phyloP scores from a whole-genome alignment of 2,888 invertebrate genomes.

The Stenotaenia linearis region DNA sequence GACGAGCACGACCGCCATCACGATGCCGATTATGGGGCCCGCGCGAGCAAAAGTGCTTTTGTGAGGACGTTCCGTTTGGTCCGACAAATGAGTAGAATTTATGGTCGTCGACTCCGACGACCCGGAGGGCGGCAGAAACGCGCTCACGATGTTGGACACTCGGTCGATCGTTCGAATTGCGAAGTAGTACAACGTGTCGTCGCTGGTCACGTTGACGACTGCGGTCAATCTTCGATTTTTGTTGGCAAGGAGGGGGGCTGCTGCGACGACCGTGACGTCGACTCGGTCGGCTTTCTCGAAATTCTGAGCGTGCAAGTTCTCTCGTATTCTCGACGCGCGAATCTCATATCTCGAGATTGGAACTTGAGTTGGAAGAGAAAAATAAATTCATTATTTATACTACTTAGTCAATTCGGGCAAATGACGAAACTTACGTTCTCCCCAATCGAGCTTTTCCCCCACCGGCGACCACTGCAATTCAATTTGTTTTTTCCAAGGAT shows the following conservation, averaged over 20 bases:
- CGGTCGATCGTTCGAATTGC: neutral
- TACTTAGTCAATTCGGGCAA: neutral
- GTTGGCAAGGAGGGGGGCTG: too few species aligned
- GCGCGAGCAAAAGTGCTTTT: neutral
- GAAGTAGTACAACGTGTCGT: neutral
- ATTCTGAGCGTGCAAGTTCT: neutral
- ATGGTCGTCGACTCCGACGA: neutral
- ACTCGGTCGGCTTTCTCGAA: neutral
- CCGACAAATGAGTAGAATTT: neutral
- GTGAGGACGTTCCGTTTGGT: neutral
- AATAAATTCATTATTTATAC: neutral
- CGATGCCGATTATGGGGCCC: neutral
- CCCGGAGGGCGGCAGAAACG: neutral
- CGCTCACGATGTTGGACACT: neutral
- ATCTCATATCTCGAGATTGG: neutral
- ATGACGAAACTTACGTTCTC: conserved; percentile 40
- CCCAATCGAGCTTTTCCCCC: conserved; percentile 47
- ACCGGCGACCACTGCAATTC: conserved; percentile 59
- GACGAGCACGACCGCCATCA: neutral
- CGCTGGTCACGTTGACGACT: neutral
- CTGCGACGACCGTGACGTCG: neutral
- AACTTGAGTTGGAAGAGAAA: neutral
- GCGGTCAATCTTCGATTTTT: neutral
- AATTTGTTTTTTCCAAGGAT: conserved; percentile 51
- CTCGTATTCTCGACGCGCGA: neutral